phyloP scores from a whole-genome alignment of 35 echinoderm and acorn worm genomes.

The Eucidaris tribuloides region DNA sequence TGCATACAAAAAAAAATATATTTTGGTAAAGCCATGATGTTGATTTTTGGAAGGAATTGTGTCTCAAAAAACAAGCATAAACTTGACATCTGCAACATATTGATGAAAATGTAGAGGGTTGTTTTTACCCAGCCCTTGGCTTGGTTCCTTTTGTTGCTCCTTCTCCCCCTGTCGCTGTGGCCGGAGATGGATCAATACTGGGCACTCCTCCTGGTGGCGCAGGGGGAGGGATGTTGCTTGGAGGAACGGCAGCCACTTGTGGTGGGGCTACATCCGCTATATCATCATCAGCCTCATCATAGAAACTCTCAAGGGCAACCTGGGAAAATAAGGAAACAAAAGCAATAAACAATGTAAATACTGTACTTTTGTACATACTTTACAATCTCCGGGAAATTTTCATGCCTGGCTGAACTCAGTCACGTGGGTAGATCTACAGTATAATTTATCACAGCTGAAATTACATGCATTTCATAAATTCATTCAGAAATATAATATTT shows the following conservation, averaged over 20 bases:
- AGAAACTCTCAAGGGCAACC: too few species aligned
- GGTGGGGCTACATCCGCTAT: too few species aligned
- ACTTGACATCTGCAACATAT: neutral
- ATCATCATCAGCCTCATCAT: constrained; percentile 2
- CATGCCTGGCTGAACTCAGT: too few species aligned
- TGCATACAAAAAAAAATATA: neutral
- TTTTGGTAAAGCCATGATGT: neutral
- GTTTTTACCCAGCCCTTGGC: neutral
- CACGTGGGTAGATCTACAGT: too few species aligned
- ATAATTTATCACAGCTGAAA: too few species aligned
- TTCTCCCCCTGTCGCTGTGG: neutral
- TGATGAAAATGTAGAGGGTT: neutral
- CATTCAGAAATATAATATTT: too few species aligned
- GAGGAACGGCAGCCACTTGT: neutral
- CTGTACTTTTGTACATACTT: too few species aligned
- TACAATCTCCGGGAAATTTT: too few species aligned
- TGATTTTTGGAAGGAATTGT: neutral
- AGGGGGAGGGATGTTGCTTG: neutral
- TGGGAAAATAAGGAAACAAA: too few species aligned
- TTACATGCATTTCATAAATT: too few species aligned
- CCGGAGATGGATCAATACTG: neutral
- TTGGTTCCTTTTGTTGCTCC: neutral
- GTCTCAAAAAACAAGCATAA: neutral
- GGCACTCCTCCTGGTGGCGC: neutral
- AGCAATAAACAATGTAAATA: too few species aligned